phyloP scores from a whole-genome alignment of 2,797 vertebrate genomes.

The Vespertilio murinus region DNA sequence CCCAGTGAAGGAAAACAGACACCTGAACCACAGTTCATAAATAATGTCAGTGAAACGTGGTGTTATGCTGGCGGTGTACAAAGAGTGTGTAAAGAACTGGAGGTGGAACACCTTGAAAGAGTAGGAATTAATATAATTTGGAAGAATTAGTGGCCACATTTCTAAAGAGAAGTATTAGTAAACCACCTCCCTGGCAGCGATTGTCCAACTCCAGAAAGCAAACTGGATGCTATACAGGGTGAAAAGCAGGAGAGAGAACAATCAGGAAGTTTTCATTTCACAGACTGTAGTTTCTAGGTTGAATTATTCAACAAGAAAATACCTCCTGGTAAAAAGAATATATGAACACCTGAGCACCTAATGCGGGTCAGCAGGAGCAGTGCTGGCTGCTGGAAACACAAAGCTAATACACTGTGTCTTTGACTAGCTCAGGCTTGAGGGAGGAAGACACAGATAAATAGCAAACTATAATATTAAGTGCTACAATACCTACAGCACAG shows the following conservation, averaged over 20 bases:
- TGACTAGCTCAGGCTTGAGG: neutral
- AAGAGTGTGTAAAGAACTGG: neutral
- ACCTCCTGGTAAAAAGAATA: neutral
- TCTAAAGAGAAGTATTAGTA: conserved; percentile 12
- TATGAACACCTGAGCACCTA: neutral
- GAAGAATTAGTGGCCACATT: neutral
- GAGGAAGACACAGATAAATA: neutral
- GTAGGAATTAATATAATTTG: neutral
- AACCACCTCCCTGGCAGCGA: neutral
- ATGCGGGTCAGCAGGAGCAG: neutral
- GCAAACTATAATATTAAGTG: neutral
- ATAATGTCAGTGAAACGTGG: neutral
- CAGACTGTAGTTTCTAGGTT: conserved; percentile 21
- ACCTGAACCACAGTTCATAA: conserved; percentile 31
- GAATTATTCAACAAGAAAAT: conserved; percentile 30
- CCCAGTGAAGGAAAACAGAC: neutral
- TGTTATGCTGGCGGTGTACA: neutral
- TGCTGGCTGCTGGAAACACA: neutral
- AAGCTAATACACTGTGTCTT: neutral
- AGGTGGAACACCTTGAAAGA: conserved; percentile 23
- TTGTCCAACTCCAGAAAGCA: neutral
- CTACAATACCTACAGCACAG: neutral
- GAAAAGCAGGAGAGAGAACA: neutral
- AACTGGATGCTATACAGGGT: neutral
- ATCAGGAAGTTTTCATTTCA: neutral